phyloP scores from a whole-genome alignment of 2,797 vertebrate species.

The Euthynnus affinis region DNA sequence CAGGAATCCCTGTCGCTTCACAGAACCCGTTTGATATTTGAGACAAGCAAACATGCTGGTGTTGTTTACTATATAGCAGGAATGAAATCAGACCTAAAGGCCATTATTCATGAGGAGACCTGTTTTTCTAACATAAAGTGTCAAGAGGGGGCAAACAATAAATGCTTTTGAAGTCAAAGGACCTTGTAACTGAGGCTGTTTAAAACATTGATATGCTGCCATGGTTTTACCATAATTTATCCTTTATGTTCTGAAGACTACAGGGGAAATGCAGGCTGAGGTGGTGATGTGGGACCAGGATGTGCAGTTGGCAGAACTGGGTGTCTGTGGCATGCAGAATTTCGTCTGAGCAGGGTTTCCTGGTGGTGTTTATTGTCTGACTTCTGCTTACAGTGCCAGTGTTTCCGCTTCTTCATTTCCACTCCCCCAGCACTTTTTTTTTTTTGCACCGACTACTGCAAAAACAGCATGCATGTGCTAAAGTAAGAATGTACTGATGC shows the following conservation, averaged over 20 bases:
- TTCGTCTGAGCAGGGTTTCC: slow-evolving; percentile 66
- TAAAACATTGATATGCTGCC: slow-evolving; percentile 27
- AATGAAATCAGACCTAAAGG: slow-evolving; percentile 43
- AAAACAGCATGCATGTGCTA: slow-evolving; percentile 48
- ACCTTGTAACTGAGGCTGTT: slow-evolving; percentile 27
- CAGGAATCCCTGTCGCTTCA: slow-evolving; percentile 45
- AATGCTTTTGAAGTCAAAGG: slow-evolving; percentile 55
- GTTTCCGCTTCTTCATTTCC: slow-evolving; percentile 49
- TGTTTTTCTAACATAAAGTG: slow-evolving; percentile 47
- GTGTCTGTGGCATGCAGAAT: slow-evolving; percentile 63
- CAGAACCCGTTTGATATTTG: slow-evolving; percentile 62
- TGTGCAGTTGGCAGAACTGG: slow-evolving; percentile 56
- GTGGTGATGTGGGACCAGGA: slow-evolving; percentile 50
- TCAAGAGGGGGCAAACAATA: slow-evolving; percentile 45
- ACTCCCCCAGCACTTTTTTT: slow-evolving; percentile 30
- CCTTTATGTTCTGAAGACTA: slow-evolving; percentile 43
- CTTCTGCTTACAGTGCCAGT: slow-evolving; percentile 47
- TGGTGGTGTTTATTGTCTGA: slow-evolving; percentile 70
- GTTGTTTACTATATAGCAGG: slow-evolving; percentile 60
- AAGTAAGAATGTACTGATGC: slow-evolving; percentile 20
- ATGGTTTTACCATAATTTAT: slow-evolving; percentile 57
- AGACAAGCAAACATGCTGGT: slow-evolving; percentile 60
- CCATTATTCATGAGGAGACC: slow-evolving; percentile 45
- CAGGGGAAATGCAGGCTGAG: slow-evolving; percentile 24
- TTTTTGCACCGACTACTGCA: slow-evolving; percentile 18